Conservation (phyloP, 2,113 vertebrate species). For the Tyrannus savana region DNA sequence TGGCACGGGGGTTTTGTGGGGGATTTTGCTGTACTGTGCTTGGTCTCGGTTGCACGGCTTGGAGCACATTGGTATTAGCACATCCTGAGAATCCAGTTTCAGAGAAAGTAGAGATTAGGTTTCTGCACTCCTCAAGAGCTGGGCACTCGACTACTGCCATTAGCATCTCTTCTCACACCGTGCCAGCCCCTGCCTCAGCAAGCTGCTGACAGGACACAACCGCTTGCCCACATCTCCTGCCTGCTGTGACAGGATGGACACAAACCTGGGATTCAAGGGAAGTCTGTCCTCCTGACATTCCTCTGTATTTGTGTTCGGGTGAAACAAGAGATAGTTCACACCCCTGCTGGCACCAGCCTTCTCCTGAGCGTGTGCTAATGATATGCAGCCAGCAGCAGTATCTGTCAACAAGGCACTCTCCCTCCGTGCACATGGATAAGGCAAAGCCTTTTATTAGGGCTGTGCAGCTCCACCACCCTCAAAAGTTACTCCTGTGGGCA, state of each 20-base stretch:
- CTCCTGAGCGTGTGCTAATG: neutral
- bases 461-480: neutral
- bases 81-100: slow-evolving; percentile 63
- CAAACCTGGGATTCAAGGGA: neutral
- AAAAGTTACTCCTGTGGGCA: neutral
- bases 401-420: slow-evolving; percentile 3
- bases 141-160: neutral
- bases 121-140: slow-evolving; percentile 44
- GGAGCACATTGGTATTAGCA: neutral
- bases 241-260: fast-evolving
- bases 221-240: fast-evolving
- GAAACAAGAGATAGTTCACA: slow-evolving; percentile 49
- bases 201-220: neutral
- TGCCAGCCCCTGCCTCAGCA: neutral
- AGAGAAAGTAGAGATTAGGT: slow-evolving; percentile 54
- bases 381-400: slow-evolving; percentile 32
- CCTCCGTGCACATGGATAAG: neutral
- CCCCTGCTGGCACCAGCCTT: slow-evolving; percentile 27
- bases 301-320: neutral
- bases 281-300: neutral
- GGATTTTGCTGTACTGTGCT: neutral
- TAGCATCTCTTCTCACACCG: neutral
- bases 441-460: slow-evolving; percentile 2
- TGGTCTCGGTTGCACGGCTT: neutral
- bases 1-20: neutral